phyloP scores from a whole-genome alignment of 2,888 invertebrate species.

The Drosophila phalerata region DNA sequence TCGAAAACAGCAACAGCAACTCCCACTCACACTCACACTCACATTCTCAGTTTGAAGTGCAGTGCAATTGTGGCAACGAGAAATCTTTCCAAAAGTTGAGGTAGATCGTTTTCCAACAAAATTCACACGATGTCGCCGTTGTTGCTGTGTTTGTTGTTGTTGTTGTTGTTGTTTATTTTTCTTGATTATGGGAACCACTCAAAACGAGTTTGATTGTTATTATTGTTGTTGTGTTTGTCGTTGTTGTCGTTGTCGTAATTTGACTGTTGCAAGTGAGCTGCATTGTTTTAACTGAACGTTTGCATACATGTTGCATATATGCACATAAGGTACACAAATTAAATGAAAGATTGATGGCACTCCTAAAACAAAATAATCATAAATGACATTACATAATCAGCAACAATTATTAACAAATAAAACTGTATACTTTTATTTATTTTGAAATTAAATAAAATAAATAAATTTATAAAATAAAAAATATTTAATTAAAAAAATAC shows the following conservation, averaged over 20 bases:
- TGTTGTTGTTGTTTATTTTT: constrained; percentile 20
- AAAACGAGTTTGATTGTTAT: constrained; percentile 72
- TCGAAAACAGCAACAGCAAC: constrained; percentile 11
- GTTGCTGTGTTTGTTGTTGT: constrained; percentile 37
- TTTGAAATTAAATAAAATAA: no score
- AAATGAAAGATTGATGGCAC: neutral
- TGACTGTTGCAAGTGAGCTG: constrained; percentile 50
- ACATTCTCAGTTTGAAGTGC: constrained; percentile 48
- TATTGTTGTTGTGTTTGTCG: constrained; percentile 25
- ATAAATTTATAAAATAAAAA: no score
- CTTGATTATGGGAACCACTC: constrained; percentile 76
- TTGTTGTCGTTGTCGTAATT: constrained; percentile 46
- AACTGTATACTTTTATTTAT: no score
- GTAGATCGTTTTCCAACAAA: constrained; percentile 54
- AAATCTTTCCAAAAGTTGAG: constrained; percentile 56
- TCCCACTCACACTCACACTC: constrained; percentile 5
- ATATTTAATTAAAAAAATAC: no score
- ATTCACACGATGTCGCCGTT: constrained; percentile 67
- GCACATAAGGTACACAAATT: constrained; percentile 1
- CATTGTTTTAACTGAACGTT: constrained; percentile 33
- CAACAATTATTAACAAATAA: no score
- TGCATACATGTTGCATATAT: constrained; percentile 15
- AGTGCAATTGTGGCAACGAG: constrained; percentile 51
- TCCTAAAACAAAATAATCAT: neutral
- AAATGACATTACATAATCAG: neutral